phyloP scores from a whole-genome alignment of 2,888 invertebrate species.

The Frankliniella fusca region DNA sequence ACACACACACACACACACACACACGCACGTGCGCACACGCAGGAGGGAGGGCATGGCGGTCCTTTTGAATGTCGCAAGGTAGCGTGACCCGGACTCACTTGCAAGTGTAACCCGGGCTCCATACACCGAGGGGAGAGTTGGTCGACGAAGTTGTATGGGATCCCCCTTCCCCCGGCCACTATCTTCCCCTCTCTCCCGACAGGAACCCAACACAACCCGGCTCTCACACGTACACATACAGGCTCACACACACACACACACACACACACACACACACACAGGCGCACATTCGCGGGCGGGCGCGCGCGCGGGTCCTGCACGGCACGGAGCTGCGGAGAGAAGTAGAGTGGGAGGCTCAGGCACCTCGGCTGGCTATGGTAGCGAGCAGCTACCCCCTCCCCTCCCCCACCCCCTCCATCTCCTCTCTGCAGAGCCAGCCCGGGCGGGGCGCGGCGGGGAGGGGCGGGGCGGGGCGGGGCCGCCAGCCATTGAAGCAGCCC shows the following conservation, averaged over 20 bases:
- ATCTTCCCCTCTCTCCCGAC: too few relatives aligned
- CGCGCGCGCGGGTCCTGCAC: too few relatives aligned
- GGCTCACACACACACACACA: too few relatives aligned
- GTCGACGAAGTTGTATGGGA: neutral
- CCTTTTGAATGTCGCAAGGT: neutral
- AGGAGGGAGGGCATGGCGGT: neutral
- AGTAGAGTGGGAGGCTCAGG: neutral
- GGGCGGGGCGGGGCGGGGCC: conserved; percentile 36
- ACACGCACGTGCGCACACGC: neutral
- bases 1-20: neutral
- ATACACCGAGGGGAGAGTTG: too few relatives aligned
- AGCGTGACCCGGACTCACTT: conserved; percentile 11
- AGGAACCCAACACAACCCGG: conserved; percentile 16
- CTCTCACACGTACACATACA: too few relatives aligned
- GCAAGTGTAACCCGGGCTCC: neutral
- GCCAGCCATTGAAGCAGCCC: conserved; percentile 45
- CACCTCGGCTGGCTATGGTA: conserved; percentile 42
- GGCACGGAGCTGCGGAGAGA: too few relatives aligned
- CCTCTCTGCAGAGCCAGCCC: neutral
- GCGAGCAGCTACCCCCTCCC: conserved; percentile 46
- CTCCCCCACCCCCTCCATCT: conserved; percentile 43
- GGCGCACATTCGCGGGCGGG: too few relatives aligned
- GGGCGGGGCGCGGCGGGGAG: too few relatives aligned
- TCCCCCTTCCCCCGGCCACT: neutral
- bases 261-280: too few relatives aligned